Conservation (phyloP, 2,888 invertebrate species). For the Drosophila merina region DNA sequence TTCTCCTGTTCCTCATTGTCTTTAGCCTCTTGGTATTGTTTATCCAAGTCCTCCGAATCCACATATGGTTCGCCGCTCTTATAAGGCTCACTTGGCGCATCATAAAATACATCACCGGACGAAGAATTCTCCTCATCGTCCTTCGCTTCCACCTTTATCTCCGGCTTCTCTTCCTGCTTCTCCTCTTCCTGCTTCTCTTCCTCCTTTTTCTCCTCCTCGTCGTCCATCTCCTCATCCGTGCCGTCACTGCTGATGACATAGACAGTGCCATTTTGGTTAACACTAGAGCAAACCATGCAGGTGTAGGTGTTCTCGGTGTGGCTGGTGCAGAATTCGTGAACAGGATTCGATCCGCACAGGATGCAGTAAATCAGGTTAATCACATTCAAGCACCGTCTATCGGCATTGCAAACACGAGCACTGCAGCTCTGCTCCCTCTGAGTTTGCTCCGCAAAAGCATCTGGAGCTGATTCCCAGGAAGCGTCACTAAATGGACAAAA, state of each 20-base stretch:
- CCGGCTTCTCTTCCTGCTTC: not conserved
- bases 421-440: slow-evolving; percentile 87
- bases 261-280: not conserved
- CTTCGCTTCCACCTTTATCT: too few relatives aligned
- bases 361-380: slow-evolving; percentile 60
- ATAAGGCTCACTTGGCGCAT: too few relatives aligned
- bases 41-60: too few relatives aligned
- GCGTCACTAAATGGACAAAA: slow-evolving; percentile 37
- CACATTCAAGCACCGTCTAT: not conserved
- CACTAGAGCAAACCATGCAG: slow-evolving; percentile 28
- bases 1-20: not conserved
- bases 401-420: slow-evolving; percentile 83
- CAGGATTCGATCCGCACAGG: slow-evolving; percentile 76
- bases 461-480: slow-evolving; percentile 91
- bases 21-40: not conserved
- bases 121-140: too few relatives aligned
- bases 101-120: too few relatives aligned
- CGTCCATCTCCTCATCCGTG: not conserved
- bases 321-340: slow-evolving; percentile 27
- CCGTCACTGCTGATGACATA: not conserved
- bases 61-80: too few relatives aligned
- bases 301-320: slow-evolving; percentile 5
- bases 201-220: not conserved
- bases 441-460: slow-evolving; percentile 90
- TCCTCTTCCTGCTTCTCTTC: not conserved